Percentiles rank a stretch among this genome's conserved stretches.
Conservation (phyloP, 2,888 invertebrate genomes). For the Tridacna gigas region DNA sequence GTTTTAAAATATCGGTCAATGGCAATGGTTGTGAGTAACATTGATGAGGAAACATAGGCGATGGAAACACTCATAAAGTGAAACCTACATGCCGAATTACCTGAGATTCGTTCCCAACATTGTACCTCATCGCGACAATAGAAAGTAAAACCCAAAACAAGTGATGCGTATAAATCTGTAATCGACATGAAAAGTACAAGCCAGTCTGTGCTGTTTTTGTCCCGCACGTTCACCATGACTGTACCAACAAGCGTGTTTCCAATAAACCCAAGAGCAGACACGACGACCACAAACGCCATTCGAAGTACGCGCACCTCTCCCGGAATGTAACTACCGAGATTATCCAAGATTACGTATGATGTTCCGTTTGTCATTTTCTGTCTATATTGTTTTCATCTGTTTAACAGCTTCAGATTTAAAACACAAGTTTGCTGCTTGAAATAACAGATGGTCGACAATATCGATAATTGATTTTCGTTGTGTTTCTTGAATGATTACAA, state of each 20-base stretch:
- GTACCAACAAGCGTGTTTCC: neutral
- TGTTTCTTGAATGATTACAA: no score
- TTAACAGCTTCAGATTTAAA: no score
- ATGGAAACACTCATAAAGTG: conserved; percentile 1
- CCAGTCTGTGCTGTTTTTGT: conserved; percentile 6
- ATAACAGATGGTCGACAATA: no score
- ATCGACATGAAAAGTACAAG: neutral
- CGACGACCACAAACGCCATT: neutral
- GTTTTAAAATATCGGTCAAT: conserved; percentile 5
- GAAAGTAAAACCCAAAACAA: neutral
- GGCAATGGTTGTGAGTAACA: neutral
- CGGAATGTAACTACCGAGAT: neutral
- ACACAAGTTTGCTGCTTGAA: no score
- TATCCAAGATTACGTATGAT: neutral
- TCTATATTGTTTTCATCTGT: neutral
- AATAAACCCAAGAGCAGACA: neutral
- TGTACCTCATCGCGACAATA: neutral
- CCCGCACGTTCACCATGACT: neutral
- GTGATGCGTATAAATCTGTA: neutral
- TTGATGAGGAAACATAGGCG: neutral
- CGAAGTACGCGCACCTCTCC: neutral
- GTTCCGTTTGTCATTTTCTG: neutral
- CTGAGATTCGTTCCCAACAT: conserved; percentile 4
- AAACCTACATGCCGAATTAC: neutral
- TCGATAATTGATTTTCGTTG: no score